Conservation (phyloP, 2,797 vertebrate genomes). For the Bufotes viridis region DNA sequence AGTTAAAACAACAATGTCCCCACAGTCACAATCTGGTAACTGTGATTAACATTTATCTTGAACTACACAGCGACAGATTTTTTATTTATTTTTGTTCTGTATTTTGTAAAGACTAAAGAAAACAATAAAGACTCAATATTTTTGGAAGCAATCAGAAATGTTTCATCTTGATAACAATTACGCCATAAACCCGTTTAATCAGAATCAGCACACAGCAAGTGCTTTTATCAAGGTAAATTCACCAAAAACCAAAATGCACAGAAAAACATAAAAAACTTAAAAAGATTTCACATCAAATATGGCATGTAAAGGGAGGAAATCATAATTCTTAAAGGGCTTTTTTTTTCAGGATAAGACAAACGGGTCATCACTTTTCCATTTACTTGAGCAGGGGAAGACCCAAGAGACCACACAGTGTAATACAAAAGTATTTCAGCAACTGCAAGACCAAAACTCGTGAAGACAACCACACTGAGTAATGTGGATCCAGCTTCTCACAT, state of each 20-base stretch:
- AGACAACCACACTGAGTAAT: too few species aligned
- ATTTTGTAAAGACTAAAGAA: slow-evolving; percentile 1
- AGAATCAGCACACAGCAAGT: background rate
- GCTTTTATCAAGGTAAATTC: background rate
- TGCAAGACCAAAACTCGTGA: too few species aligned
- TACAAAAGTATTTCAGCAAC: too few species aligned
- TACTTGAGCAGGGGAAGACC: too few species aligned
- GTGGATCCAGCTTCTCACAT: too few species aligned
- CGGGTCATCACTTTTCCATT: too few species aligned
- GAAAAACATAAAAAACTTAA: background rate
- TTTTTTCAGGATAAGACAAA: too few species aligned
- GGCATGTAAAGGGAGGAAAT: background rate
- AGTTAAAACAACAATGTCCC: background rate
- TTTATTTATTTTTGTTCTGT: background rate
- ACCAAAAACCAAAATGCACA: background rate
- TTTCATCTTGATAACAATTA: slow-evolving; percentile 8
- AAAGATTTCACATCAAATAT: background rate
- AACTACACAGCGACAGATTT: slow-evolving; percentile 8
- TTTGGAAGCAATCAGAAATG: slow-evolving; percentile 23
- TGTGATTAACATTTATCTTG: slow-evolving; percentile 10
- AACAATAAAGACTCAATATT: slow-evolving; percentile 4
- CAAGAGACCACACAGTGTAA: too few species aligned
- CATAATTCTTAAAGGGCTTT: too few species aligned
- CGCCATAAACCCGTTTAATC: background rate
- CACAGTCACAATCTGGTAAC: slow-evolving; percentile 16